phyloP scores from a whole-genome alignment of 2,113 vertebrate species.

The Sigmodon hispidus region DNA sequence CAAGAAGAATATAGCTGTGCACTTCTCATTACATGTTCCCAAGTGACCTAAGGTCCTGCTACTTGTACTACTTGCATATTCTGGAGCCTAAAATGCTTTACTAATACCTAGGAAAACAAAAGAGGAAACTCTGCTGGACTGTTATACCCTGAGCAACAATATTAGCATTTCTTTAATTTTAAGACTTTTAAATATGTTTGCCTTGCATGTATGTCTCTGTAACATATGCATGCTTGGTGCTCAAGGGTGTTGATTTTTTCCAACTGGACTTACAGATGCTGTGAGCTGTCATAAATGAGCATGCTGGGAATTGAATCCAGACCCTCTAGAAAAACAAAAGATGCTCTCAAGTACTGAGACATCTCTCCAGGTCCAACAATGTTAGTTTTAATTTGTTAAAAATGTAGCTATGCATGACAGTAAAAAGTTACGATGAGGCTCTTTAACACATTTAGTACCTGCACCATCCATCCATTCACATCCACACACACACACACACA shows the following conservation, averaged over 20 bases:
- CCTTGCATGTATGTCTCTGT: not conserved
- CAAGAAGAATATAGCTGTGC: not conserved
- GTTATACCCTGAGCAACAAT: not conserved
- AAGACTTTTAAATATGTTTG: not conserved
- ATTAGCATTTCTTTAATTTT: constrained; percentile 24
- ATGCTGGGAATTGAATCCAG: not conserved
- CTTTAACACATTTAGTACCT: not conserved
- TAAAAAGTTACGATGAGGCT: constrained; percentile 4
- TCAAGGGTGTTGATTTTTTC: not conserved
- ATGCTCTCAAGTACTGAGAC: not conserved
- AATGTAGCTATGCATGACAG: not conserved
- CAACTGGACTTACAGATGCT: not conserved
- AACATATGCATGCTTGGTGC: not conserved
- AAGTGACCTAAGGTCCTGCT: not conserved
- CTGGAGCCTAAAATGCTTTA: not conserved
- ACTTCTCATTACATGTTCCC: not conserved
- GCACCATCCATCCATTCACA: not conserved
- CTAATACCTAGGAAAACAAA: not conserved
- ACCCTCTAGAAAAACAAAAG: not conserved
- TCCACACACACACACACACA: not conserved
- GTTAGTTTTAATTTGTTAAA: constrained; percentile 39
- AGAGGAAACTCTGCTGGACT: constrained; percentile 15
- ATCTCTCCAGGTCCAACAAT: not conserved
- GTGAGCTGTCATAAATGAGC: not conserved
- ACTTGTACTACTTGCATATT: not conserved